These are phyloP conservation scores for Pyrrhosoma nymphula DNA, from an alignment of 2,888 invertebrate genomes.

Conservation along the genomic window DNA sequence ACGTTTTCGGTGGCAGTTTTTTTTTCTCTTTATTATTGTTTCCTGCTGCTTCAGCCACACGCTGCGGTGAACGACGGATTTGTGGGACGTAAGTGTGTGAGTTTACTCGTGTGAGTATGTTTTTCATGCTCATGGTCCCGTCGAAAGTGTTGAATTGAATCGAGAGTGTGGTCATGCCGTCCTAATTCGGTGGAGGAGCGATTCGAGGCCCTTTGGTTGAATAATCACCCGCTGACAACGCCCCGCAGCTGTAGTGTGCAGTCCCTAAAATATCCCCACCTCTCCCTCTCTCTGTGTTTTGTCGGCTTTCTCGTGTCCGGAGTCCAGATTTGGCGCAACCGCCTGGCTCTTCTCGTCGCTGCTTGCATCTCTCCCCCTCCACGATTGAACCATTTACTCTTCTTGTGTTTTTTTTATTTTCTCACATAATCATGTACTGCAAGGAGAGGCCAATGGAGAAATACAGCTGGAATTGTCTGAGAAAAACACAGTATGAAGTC, in stretches of 20 bases:
- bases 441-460: no score
- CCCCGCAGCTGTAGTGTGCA: neutral
- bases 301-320: neutral
- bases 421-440: no score
- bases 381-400: neutral
- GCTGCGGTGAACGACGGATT: conserved; percentile 6
- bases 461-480: no score
- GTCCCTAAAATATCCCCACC: neutral
- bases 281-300: no score
- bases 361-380: neutral
- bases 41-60: neutral
- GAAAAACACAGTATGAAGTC: no score
- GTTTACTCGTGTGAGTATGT: neutral
- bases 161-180: conserved; percentile 26
- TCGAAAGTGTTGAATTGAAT: conserved; percentile 25
- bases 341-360: neutral
- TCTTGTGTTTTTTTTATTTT: neutral
- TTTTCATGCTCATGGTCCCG: neutral
- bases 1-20: neutral
- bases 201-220: neutral
- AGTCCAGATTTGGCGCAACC: neutral
- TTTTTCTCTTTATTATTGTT: neutral
- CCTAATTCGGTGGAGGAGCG: conserved; percentile 6
- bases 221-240: conserved; percentile 16
- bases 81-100: neutral